phyloP scores from a whole-genome alignment of 2,113 vertebrate species.

The Sorex araneus region DNA sequence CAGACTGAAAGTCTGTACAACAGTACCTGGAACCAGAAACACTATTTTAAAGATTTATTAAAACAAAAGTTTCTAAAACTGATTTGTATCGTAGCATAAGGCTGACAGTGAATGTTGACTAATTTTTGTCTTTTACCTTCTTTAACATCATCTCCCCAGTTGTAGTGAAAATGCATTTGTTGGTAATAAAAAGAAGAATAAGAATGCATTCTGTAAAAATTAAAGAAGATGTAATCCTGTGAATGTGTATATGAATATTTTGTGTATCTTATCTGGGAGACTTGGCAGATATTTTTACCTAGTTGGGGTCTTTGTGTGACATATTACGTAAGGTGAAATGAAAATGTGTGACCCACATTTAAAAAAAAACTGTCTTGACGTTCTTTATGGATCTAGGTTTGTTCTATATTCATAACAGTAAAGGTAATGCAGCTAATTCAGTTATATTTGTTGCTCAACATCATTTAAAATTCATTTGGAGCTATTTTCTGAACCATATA shows the following conservation, averaged over 20 bases:
- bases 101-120: background rate
- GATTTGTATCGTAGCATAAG: conserved; percentile 1
- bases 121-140: conserved; percentile 54
- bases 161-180: background rate
- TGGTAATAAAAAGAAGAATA: conserved; percentile 25
- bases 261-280: background rate
- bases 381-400: background rate
- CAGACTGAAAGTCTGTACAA: conserved; percentile 25
- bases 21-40: background rate
- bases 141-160: background rate
- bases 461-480: conserved; percentile 22
- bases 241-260: background rate
- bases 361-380: background rate
- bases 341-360: background rate
- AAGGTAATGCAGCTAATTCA: background rate
- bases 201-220: conserved; percentile 1
- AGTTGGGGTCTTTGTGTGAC: background rate
- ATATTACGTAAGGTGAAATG: too few relatives aligned
- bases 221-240: background rate
- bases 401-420: background rate
- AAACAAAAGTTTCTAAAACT: conserved; percentile 69
- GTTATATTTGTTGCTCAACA: background rate
- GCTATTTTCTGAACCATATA: background rate
- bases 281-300: background rate
- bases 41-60: conserved; percentile 58